Evolutionary conservation across 2,888 invertebrate genomes (phyloP), one percentile per base, ranked within the genome.

Genomic region (Parnassius apollo): DNA sequence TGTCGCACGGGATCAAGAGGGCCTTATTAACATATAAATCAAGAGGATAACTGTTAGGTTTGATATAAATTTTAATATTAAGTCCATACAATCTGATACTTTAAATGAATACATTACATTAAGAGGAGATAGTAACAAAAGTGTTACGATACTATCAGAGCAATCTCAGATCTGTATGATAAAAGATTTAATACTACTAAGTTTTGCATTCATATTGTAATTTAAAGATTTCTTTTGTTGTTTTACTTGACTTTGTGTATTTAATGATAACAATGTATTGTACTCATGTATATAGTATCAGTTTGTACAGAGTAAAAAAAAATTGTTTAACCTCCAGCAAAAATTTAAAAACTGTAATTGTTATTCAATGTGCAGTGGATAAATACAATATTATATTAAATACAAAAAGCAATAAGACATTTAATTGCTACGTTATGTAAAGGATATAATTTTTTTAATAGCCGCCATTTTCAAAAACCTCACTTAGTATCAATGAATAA

Each of bases 321-420:
- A n/a, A 18, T 13, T n/a, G 49, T 13, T 7, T 13, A 49, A 9
- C 9, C 10, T 13, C n/a, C 9, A 2, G 48, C 48, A n/a, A n/a
- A 48, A 12, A 48, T n/a, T 48, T 48, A 69, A 42, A 49, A 48
- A 79, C 71, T 73, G 66, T 62, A 74, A 72, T 77, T 74, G 75
- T 74, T 74, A 76, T 79, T 77, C 76, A 77, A 78, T 77, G 75
- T 76, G 75, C 76, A 75, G 73, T 75, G 71, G 73, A 71, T 74
- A 77, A n/a, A 49, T 65, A 69, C 44, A 71, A 70, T 71, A 72
- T 59, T 64, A 69, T 35, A 35, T 35, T 72, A 72, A 71, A 78
- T 74, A 78, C 73, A 76, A 75, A 77, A 84, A 83, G 81, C 80
- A 78, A 76, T 77, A 76, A 75, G 71, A 72, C 73, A 74, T 77